These are phyloP conservation scores for Megathymus violae DNA, from an alignment of 1,140 invertebrate genomes.

Conservation along the genomic window DNA sequence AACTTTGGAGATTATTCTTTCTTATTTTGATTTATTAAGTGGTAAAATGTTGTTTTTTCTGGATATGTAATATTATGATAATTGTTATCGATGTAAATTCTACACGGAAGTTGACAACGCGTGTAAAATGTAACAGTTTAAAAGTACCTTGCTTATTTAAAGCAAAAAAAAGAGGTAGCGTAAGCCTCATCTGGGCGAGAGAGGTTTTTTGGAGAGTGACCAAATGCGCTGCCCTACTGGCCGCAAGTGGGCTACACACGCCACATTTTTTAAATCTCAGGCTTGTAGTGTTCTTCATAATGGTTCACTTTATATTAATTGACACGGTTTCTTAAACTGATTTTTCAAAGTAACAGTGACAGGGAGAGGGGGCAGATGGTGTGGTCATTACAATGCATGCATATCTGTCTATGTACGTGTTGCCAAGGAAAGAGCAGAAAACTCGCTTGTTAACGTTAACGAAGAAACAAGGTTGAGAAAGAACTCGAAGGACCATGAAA, in stretches of 20 bases:
- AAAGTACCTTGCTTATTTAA: background rate
- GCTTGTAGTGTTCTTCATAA: conserved; percentile 14
- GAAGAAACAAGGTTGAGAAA: no score
- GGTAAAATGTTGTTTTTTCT: no score
- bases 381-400: no score
- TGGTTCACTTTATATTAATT: conserved; percentile 21
- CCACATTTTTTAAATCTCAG: conserved; percentile 21
- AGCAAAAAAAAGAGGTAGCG: conserved; percentile 8
- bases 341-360: no score
- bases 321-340: conserved; percentile 22
- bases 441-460: no score
- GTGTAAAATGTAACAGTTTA: background rate
- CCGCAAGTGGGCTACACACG: conserved; percentile 20
- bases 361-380: no score
- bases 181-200: conserved; percentile 12
- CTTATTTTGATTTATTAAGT: no score
- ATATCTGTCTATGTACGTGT: no score
- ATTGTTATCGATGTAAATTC: background rate
- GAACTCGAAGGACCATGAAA: no score
- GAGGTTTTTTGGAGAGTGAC: conserved; percentile 29
- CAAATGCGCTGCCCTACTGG: conserved; percentile 7
- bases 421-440: no score
- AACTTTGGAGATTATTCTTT: no score
- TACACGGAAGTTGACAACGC: background rate
- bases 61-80: no score